Percentiles rank a stretch among this genome's conserved stretches.
Conservation (phyloP, 1,140 invertebrate genomes). For the Bombus fervidus region DNA sequence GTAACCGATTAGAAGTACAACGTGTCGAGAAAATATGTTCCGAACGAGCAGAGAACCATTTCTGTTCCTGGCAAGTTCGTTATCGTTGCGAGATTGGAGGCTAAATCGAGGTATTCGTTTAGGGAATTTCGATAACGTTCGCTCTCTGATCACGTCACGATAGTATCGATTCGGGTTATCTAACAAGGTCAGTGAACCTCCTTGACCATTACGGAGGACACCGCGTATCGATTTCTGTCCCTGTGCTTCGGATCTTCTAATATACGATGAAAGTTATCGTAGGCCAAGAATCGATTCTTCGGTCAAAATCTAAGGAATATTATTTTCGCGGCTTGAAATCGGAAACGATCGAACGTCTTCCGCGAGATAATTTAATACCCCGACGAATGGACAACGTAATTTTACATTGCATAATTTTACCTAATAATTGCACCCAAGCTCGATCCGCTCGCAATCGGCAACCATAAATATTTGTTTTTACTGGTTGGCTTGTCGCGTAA, state of each 20-base stretch:
- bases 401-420: not conserved
- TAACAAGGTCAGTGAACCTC: slow-evolving; percentile 53
- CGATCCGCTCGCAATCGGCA: not conserved
- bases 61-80: slow-evolving; percentile 25
- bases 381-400: not conserved
- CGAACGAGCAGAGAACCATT: not conserved
- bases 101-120: slow-evolving; percentile 43
- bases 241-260: not conserved
- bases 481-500: not conserved
- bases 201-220: slow-evolving; percentile 54
- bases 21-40: not conserved
- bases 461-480: not conserved
- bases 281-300: not conserved
- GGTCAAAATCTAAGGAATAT: not conserved
- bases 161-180: slow-evolving; percentile 49
- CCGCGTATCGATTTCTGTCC: slow-evolving; percentile 38
- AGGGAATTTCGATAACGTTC: slow-evolving; percentile 43
- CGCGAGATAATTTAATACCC: not conserved
- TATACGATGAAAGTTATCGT: slow-evolving; percentile 30
- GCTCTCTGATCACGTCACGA: slow-evolving; percentile 17
- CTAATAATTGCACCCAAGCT: not conserved
- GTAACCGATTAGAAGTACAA: not conserved
- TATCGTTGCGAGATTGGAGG: slow-evolving; percentile 21
- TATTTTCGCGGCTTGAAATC: not conserved
- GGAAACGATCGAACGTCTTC: not conserved